Percentiles rank a stretch among this genome's conserved stretches.
Conservation (phyloP, 2,888 invertebrate species). For the Empis stercorea region DNA sequence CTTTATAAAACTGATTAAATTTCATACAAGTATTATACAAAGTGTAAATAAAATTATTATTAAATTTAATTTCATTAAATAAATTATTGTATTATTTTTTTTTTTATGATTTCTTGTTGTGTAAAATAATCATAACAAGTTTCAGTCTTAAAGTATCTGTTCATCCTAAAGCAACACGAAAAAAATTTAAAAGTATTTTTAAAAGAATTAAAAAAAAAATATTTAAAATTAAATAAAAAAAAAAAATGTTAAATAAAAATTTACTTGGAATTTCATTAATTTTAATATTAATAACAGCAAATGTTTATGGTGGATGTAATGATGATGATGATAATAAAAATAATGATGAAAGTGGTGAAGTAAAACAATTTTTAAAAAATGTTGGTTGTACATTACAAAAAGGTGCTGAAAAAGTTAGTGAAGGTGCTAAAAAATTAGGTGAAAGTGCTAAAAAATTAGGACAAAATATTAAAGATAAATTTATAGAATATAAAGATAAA, state of each 20-base stretch:
- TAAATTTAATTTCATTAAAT: too few species aligned
- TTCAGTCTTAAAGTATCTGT: too few species aligned
- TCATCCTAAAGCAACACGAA: too few species aligned
- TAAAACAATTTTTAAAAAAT: slow-evolving; percentile 25
- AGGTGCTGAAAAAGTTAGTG: slow-evolving; percentile 23
- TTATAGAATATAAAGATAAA: slow-evolving; percentile 23
- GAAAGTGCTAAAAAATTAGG: slow-evolving; percentile 27
- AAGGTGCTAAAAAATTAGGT: slow-evolving; percentile 26
- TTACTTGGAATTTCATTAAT: background rate
- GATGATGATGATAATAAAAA: slow-evolving; percentile 12
- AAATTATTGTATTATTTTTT: too few species aligned
- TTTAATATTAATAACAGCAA: background rate
- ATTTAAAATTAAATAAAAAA: background rate
- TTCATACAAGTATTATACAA: too few species aligned
- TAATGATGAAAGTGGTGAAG: slow-evolving; percentile 22
- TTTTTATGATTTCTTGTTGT: too few species aligned
- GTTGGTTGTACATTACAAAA: slow-evolving; percentile 27
- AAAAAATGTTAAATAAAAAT: background rate
- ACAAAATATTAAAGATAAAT: slow-evolving; percentile 23
- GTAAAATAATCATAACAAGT: too few species aligned
- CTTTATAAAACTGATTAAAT: too few species aligned
- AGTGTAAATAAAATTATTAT: too few species aligned
- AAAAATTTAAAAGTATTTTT: background rate
- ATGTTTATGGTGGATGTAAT: background rate
- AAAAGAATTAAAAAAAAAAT: background rate